Evolutionary conservation across 2,113 vertebrate species (phyloP).

Genomic region (Columba janthina): DNA sequence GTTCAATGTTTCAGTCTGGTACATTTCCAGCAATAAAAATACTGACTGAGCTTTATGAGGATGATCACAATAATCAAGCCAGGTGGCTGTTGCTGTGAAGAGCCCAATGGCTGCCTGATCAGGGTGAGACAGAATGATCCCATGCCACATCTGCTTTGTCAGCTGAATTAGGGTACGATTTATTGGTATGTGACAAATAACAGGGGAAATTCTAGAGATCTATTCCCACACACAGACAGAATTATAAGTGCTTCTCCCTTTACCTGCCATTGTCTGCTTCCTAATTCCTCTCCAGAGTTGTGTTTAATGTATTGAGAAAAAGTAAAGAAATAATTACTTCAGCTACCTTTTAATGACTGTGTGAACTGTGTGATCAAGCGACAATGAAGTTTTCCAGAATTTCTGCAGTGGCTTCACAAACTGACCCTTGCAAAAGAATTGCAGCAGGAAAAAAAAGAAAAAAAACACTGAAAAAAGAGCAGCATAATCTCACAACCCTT

Average conservation of each 20-base stretch:
- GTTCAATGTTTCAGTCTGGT: not conserved
- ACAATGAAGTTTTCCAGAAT: not conserved
- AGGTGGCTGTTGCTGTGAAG: not conserved
- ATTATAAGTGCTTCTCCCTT: not conserved
- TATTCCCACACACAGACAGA: not conserved
- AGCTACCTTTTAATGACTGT: not conserved
- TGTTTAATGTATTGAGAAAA: not conserved
- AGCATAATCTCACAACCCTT: not conserved
- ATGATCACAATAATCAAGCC: not conserved
- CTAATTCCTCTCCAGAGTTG: not conserved
- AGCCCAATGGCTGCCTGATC: not conserved
- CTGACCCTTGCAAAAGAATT: not conserved
- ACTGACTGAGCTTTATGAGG: not conserved
- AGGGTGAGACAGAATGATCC: not conserved
- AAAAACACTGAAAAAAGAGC: not conserved
- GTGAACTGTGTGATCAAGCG: not conserved
- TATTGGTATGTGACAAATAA: not conserved
- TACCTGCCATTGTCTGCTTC: not conserved
- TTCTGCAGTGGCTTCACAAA: not conserved
- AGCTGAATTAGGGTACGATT: not conserved
- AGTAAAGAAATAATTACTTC: not conserved
- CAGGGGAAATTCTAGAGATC: not conserved
- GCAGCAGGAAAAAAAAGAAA: not conserved
- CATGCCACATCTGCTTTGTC: not conserved
- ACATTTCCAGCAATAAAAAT: not conserved